Evolutionary conservation across 2,113 vertebrate species (phyloP).

Genomic region (Limnothrissa miodon): DNA sequence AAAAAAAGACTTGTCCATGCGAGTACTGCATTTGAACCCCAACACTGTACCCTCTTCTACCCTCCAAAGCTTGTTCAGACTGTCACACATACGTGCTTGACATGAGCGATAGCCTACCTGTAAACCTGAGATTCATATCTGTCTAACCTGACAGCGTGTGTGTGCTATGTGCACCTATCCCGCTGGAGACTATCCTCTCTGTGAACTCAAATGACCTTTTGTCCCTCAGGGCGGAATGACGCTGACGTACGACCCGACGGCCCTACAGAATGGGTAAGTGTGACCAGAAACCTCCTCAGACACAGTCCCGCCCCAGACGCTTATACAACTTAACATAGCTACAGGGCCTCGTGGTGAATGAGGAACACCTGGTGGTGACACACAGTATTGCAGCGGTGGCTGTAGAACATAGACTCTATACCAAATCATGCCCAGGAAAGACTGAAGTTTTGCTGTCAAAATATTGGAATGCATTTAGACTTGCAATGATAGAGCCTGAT

Average conservation of each 20-base stretch:
- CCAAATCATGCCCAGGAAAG: not conserved
- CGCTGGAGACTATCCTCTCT: not conserved
- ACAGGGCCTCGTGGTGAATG: not conserved
- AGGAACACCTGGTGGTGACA: constrained; percentile 19
- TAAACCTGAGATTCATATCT: not conserved
- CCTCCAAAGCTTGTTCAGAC: not conserved
- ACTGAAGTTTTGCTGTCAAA: not conserved
- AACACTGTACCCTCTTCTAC: not conserved
- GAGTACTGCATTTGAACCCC: not conserved
- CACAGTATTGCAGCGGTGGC: not conserved
- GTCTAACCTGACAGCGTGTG: not conserved
- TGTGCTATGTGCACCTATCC: not conserved
- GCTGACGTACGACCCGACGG: constrained; percentile 86
- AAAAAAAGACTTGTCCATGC: not conserved
- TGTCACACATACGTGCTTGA: not conserved
- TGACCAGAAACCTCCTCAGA: not conserved
- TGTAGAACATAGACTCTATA: not conserved
- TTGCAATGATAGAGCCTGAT: not conserved
- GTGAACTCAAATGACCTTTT: constrained; percentile 18
- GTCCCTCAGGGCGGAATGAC: constrained; percentile 81
- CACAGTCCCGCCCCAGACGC: not conserved
- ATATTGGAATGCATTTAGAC: not conserved
- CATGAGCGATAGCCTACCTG: not conserved
- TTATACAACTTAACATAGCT: not conserved
- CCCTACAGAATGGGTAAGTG: constrained; percentile 90